Evolutionary conservation across 2,113 vertebrate species (phyloP), one percentile per base, ranked within the genome.

Genomic region (Calypte anna): DNA sequence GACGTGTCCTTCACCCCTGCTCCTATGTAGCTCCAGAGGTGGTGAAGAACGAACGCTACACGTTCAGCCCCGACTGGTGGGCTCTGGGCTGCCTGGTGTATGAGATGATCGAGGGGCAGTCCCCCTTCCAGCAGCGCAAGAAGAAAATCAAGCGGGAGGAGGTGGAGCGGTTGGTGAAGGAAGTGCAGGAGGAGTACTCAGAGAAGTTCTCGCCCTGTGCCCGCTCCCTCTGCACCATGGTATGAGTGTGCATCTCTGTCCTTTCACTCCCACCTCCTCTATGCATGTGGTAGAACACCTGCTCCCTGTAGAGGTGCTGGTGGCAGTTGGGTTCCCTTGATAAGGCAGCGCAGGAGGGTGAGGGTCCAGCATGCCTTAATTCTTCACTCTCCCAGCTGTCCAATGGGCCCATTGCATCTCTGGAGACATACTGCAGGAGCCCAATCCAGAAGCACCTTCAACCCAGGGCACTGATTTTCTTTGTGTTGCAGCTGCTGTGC

Each of bases 91-190:
- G 99, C 97, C 98, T 99, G 67, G 96, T 99, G 43, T 99, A 99
- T 1, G 99, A 99, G 98, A 99, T 99, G 99, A 99, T 99, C 27
- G 99, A 99, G 90, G 99, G 99, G 74, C 99, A 99, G 97, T 99
- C 99, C 1, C 99, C 99, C 28, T 99, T 99, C 96, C 99, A 99
- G 97, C 99, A 99, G 97, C 98, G 99, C 88, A 99, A 99, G 97
- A 99, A 99, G 97, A 99, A 99, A 98, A 99, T 99, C 96, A 99
- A 99, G 96, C 95, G 99, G 20, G 99, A 99, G 93, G 99, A 99
- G 67, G 99, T 99, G 95, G 99, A 99, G 97, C 98, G 98, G 20
- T 83, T 99, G 85, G 99, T 99, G 92, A 98, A 93, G 95, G 99
- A 99, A 58, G 99, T 98, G 91, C 97, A 98, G 14, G 99, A 99